phyloP scores from a whole-genome alignment of 1,140 invertebrate genomes.

The Magallana angulata region DNA sequence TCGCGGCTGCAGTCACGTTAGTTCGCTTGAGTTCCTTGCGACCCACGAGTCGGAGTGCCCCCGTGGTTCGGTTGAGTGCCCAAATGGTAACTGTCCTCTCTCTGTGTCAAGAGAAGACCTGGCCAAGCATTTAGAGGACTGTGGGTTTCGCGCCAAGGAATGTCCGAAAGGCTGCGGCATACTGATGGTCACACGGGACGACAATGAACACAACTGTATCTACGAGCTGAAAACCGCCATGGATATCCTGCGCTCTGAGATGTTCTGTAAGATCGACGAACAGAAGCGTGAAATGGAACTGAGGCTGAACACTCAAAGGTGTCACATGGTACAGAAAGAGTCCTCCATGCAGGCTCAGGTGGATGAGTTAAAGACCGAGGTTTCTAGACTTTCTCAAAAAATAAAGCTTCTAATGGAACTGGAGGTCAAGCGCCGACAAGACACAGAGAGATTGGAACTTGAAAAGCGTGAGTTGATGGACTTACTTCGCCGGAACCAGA shows the following conservation, averaged over 20 bases:
- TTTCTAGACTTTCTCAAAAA: slow-evolving; percentile 62
- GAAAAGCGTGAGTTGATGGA: slow-evolving; percentile 71
- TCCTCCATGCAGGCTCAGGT: slow-evolving; percentile 67
- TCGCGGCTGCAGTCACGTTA: slow-evolving; percentile 62
- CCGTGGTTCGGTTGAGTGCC: slow-evolving; percentile 60
- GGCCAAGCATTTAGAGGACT: slow-evolving; percentile 57
- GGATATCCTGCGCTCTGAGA: slow-evolving; percentile 71
- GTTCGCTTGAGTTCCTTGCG: slow-evolving; percentile 63
- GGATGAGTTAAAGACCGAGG: slow-evolving; percentile 67
- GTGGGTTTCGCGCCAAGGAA: slow-evolving; percentile 58
- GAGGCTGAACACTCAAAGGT: slow-evolving; percentile 72
- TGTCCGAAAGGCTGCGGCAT: slow-evolving; percentile 71
- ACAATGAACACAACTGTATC: slow-evolving; percentile 72
- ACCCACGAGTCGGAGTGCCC: slow-evolving; percentile 66
- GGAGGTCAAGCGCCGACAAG: slow-evolving; percentile 63
- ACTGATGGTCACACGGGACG: slow-evolving; percentile 53
- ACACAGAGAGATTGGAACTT: slow-evolving; percentile 68
- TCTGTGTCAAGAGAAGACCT: slow-evolving; percentile 53
- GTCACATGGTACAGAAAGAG: slow-evolving; percentile 75
- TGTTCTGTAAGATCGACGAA: slow-evolving; percentile 70
- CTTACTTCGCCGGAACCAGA: slow-evolving; percentile 55
- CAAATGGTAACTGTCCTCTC: slow-evolving; percentile 64
- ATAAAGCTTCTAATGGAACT: slow-evolving; percentile 69
- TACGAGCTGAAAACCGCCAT: slow-evolving; percentile 69
- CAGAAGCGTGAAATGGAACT: slow-evolving; percentile 71